A percentile compares a stretch with the other conserved stretches of the same genome.
These are phyloP conservation scores for Rhopilema esculentum DNA, from an alignment of 30 jellyfish, hydroid and myxozoan genomes.

Conservation along the genomic window DNA sequence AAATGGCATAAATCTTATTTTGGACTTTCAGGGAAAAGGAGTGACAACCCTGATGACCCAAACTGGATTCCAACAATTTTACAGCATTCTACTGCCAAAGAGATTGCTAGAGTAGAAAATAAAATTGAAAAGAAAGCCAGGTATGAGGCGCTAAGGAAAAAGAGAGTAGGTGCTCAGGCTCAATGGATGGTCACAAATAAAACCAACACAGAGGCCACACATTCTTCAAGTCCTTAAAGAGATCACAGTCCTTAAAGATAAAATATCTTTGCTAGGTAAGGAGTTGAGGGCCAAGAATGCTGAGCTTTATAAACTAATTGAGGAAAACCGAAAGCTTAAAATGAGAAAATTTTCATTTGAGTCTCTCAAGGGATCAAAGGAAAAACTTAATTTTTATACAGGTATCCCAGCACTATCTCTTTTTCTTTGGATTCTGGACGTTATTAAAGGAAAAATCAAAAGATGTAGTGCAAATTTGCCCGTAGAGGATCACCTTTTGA, in stretches of 20 bases:
- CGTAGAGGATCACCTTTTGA: conserved; percentile 10
- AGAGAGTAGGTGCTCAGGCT: background rate
- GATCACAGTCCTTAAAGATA: background rate
- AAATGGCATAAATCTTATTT: too few relatives aligned
- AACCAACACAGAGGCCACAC: background rate
- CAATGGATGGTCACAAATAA: background rate
- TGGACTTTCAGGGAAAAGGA: too few relatives aligned
- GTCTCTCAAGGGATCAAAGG: conserved; percentile 19
- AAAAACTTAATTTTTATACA: conserved; percentile 25
- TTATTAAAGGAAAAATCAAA: background rate
- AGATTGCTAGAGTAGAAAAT: too few relatives aligned
- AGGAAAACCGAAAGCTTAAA: conserved; percentile 9
- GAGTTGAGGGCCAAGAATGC: background rate
- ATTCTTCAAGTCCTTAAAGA: background rate
- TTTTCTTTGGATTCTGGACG: conserved; percentile 15
- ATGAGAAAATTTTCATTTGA: conserved; percentile 22
- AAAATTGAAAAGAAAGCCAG: background rate
- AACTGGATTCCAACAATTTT: too few relatives aligned
- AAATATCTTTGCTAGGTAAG: background rate
- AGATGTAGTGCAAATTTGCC: background rate
- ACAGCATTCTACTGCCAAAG: too few relatives aligned
- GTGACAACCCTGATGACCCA: too few relatives aligned
- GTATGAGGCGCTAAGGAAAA: background rate
- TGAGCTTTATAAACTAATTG: background rate
- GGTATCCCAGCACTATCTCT: conserved; percentile 24